phyloP scores from a whole-genome alignment of 2,888 invertebrate genomes.

The Mesorhabditis belari region DNA sequence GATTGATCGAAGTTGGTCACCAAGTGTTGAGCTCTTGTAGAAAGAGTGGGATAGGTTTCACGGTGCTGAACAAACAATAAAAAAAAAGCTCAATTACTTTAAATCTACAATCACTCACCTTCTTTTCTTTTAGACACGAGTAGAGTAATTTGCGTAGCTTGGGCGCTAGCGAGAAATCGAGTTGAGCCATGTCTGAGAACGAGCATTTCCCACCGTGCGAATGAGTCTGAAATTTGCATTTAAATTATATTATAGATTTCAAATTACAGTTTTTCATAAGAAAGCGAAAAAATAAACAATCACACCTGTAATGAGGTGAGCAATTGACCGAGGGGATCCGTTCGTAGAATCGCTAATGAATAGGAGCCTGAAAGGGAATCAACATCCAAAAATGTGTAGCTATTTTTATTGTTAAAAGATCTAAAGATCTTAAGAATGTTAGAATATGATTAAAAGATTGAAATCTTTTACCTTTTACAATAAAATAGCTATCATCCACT shows the following conservation, averaged over 20 bases:
- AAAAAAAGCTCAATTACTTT: constrained; percentile 1
- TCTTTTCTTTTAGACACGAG: constrained; percentile 14
- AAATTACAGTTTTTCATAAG: too few relatives aligned
- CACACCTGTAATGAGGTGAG: neutral
- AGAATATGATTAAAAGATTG: neutral
- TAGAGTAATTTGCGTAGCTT: constrained; percentile 15
- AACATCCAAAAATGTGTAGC: too few relatives aligned
- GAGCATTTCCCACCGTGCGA: neutral
- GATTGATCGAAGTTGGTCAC: constrained; percentile 14
- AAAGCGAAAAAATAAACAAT: too few relatives aligned
- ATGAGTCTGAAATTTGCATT: neutral
- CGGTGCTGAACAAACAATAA: neutral
- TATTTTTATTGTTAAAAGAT: too few relatives aligned
- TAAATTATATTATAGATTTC: too few relatives aligned
- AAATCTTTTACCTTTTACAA: neutral
- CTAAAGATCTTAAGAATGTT: neutral
- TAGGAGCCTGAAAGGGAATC: too few relatives aligned
- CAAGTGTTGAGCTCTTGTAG: constrained; percentile 11
- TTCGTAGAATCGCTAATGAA: neutral
- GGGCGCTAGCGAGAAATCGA: constrained; percentile 15
- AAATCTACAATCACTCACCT: neutral
- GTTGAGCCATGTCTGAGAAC: constrained; percentile 6
- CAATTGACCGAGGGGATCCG: neutral
- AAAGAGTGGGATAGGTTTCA: neutral
- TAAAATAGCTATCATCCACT: neutral